These are phyloP conservation scores for Phasianus colchicus DNA, from an alignment of 2,113 vertebrate genomes.

Conservation along the genomic window DNA sequence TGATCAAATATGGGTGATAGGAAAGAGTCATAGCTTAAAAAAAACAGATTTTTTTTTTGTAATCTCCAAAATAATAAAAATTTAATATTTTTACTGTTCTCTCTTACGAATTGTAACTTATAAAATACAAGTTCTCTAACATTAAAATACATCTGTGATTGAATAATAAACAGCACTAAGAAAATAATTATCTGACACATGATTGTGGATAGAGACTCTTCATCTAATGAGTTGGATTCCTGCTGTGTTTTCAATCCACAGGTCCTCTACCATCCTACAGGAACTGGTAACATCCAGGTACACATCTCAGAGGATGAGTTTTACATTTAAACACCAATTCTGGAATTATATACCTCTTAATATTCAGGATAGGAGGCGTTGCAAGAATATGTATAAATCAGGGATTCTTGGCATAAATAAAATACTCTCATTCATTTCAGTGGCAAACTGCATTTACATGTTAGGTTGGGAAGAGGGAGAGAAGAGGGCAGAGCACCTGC, in stretches of 20 bases:
- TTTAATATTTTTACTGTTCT: slow-evolving; percentile 27
- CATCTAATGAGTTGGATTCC: slow-evolving; percentile 32
- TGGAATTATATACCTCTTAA: slow-evolving; percentile 48
- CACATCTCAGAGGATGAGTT: slow-evolving; percentile 17
- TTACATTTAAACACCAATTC: slow-evolving; percentile 60
- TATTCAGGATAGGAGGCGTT: not conserved
- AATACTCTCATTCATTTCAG: slow-evolving; percentile 59
- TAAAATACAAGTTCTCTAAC: slow-evolving; percentile 56
- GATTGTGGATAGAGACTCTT: slow-evolving; percentile 41
- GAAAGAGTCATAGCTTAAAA: slow-evolving; percentile 23
- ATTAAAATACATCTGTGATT: slow-evolving; percentile 37
- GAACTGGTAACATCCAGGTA: slow-evolving; percentile 57
- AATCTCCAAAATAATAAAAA: slow-evolving; percentile 41
- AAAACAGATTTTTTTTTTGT: not conserved
- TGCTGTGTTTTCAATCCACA: slow-evolving; percentile 44
- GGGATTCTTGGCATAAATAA: slow-evolving; percentile 76
- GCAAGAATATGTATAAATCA: slow-evolving; percentile 45
- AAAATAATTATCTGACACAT: slow-evolving; percentile 68
- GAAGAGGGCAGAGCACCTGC: slow-evolving; percentile 24
- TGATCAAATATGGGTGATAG: not conserved
- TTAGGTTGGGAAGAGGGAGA: slow-evolving; percentile 23
- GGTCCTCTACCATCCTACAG: slow-evolving; percentile 42
- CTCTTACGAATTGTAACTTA: slow-evolving; percentile 1
- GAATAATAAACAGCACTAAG: slow-evolving; percentile 68
- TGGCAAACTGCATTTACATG: slow-evolving; percentile 50